A percentile compares a stretch with the other conserved stretches of the same genome.
Evolutionary conservation across 2,797 vertebrate genomes (phyloP).

Genomic region (Coluber constrictor): DNA sequence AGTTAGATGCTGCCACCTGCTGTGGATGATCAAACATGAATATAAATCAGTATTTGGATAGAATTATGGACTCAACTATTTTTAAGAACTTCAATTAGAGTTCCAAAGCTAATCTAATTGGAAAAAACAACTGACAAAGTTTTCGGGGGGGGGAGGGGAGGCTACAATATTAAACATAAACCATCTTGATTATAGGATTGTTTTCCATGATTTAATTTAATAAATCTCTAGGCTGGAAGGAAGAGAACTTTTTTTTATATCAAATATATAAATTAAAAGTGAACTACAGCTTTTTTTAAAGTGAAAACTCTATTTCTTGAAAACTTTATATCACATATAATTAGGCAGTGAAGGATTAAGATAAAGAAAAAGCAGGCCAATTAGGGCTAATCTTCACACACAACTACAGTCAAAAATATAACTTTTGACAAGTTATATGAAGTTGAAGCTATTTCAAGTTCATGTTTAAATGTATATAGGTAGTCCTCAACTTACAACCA

Average conservation of each 20-base stretch:
- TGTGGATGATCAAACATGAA: neutral
- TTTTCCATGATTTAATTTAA: neutral
- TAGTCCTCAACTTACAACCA: neutral
- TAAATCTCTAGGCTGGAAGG: neutral
- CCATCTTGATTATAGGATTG: neutral
- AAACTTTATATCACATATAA: constrained; percentile 2
- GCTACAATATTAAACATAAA: neutral
- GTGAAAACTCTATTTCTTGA: neutral
- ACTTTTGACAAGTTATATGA: constrained; percentile 12
- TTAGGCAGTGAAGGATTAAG: constrained; percentile 16
- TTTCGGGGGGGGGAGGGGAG: neutral
- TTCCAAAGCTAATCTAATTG: neutral
- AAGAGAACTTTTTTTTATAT: neutral
- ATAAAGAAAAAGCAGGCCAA: constrained; percentile 35
- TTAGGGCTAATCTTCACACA: constrained; percentile 37
- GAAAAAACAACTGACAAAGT: neutral
- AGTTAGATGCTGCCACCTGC: neutral
- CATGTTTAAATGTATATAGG: constrained; percentile 34
- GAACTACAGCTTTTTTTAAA: neutral
- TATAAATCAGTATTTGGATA: neutral
- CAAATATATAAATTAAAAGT: neutral
- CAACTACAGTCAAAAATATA: constrained; percentile 43
- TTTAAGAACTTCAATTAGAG: neutral
- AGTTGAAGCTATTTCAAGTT: constrained; percentile 55
- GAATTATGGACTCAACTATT: neutral